Conservation (phyloP, 2,888 invertebrate genomes). For the Drosophila tripunctata region DNA sequence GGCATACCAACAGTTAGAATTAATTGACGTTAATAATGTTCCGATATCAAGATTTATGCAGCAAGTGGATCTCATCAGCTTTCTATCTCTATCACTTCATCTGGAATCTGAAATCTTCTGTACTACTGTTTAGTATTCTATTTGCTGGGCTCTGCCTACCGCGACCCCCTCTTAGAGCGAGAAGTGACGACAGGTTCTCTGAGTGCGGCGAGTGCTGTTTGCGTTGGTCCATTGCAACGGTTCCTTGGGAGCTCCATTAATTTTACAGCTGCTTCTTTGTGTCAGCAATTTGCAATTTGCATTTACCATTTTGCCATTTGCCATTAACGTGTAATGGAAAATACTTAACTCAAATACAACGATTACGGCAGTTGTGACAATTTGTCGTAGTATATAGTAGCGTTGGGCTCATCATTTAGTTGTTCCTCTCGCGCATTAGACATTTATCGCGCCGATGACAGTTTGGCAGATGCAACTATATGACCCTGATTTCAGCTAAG, state of each 20-base stretch:
- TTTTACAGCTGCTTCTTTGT: slow-evolving; percentile 62
- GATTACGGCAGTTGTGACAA: slow-evolving; percentile 64
- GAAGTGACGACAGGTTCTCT: slow-evolving; percentile 40
- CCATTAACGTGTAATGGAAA: slow-evolving; percentile 36
- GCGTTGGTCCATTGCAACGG: slow-evolving; percentile 60
- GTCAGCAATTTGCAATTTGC: slow-evolving; percentile 48
- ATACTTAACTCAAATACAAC: slow-evolving; percentile 10
- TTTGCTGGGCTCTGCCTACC: slow-evolving; percentile 45
- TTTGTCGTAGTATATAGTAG: slow-evolving; percentile 50
- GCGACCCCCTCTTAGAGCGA: not conserved
- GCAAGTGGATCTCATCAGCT: slow-evolving; percentile 4
- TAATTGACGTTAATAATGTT: slow-evolving; percentile 78
- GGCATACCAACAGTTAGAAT: slow-evolving; percentile 72
- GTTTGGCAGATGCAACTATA: slow-evolving; percentile 21
- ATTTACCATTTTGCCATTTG: slow-evolving; percentile 23
- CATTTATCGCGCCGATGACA: slow-evolving; percentile 26
- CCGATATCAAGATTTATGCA: slow-evolving; percentile 73
- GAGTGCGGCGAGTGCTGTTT: slow-evolving; percentile 26
- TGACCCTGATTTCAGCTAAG: slow-evolving; percentile 11
- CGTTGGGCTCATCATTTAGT: slow-evolving; percentile 36
- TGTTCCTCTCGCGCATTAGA: slow-evolving; percentile 28
- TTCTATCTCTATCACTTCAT: slow-evolving; percentile 12
- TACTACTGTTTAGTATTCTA: slow-evolving; percentile 28
- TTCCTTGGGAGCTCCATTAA: slow-evolving; percentile 43
- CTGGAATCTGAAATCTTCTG: slow-evolving; percentile 24